phyloP scores from a whole-genome alignment of 1,140 invertebrate genomes.

The Achroia grisella region DNA sequence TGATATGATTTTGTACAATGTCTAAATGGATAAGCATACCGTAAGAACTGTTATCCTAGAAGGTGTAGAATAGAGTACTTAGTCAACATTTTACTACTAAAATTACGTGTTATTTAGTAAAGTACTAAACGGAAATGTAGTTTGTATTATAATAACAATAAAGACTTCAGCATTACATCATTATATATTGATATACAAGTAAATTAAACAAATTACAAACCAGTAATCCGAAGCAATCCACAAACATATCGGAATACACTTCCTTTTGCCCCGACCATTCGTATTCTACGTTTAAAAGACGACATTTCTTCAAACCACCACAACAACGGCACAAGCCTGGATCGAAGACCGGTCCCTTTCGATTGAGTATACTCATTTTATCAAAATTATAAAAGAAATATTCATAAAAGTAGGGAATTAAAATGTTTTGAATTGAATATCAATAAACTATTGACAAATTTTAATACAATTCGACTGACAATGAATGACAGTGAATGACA shows the following conservation, averaged over 20 bases:
- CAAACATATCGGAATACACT: constrained; percentile 37
- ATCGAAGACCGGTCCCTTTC: constrained; percentile 33
- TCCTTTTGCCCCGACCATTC: constrained; percentile 27
- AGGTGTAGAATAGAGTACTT: too few relatives aligned
- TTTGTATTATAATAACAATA: too few relatives aligned
- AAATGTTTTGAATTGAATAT: background rate
- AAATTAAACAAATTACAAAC: constrained; percentile 12
- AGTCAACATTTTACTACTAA: too few relatives aligned
- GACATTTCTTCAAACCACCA: constrained; percentile 28
- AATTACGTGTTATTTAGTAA: too few relatives aligned
- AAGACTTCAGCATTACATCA: background rate
- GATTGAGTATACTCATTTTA: constrained; percentile 15
- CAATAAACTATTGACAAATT: too few relatives aligned
- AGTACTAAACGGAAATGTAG: too few relatives aligned
- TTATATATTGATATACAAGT: background rate
- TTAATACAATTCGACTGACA: too few relatives aligned
- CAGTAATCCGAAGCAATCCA: constrained; percentile 38
- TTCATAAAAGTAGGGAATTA: background rate
- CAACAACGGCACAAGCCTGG: constrained; percentile 35
- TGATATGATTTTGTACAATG: too few relatives aligned
- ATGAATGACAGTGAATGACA: too few relatives aligned
- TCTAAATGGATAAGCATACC: too few relatives aligned
- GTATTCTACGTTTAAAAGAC: constrained; percentile 30
- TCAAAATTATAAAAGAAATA: background rate
- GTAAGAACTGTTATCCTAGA: too few relatives aligned